Conservation (phyloP, 1,140 invertebrate species). For the Drosophila seguyi region DNA sequence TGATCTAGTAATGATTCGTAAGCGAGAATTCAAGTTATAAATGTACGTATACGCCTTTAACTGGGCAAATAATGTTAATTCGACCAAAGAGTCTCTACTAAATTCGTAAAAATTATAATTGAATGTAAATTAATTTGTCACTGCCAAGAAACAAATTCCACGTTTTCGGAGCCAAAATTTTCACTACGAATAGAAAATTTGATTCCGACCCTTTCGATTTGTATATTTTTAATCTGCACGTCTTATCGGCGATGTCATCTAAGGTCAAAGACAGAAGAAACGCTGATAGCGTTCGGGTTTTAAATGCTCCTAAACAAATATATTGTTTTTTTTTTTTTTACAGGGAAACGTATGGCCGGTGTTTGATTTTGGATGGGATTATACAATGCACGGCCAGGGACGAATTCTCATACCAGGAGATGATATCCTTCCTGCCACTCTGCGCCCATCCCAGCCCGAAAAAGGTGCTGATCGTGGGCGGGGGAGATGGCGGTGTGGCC, state of each 20-base stretch:
- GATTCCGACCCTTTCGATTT: conserved; percentile 7
- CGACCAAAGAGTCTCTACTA: not conserved
- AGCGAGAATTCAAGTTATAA: not conserved
- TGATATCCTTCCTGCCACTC: conserved; percentile 97
- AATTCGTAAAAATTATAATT: not conserved
- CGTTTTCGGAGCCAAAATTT: not conserved
- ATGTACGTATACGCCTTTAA: conserved; percentile 5
- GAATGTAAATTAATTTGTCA: not conserved
- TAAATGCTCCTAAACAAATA: not conserved
- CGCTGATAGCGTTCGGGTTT: conserved; percentile 22
- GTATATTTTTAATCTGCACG: conserved; percentile 22
- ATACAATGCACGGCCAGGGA: conserved; percentile 98
- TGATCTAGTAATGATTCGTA: not conserved
- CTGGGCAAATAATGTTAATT: conserved; percentile 15
- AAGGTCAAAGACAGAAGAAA: conserved; percentile 21
- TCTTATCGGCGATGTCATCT: conserved; percentile 32
- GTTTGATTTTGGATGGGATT: conserved; percentile 96
- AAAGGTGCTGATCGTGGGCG: conserved; percentile 98
- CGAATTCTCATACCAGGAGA: conserved; percentile 99
- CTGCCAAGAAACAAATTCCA: not conserved
- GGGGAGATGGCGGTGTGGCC: conserved; percentile 95
- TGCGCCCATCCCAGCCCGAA: conserved; percentile 96
- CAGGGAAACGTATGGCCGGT: conserved; percentile 94
- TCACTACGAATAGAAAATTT: not conserved
- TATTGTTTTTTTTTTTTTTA: conserved; percentile 1